Evolutionary conservation across 2,888 invertebrate genomes (phyloP).

Genomic region (Acanthopleura granulata): DNA sequence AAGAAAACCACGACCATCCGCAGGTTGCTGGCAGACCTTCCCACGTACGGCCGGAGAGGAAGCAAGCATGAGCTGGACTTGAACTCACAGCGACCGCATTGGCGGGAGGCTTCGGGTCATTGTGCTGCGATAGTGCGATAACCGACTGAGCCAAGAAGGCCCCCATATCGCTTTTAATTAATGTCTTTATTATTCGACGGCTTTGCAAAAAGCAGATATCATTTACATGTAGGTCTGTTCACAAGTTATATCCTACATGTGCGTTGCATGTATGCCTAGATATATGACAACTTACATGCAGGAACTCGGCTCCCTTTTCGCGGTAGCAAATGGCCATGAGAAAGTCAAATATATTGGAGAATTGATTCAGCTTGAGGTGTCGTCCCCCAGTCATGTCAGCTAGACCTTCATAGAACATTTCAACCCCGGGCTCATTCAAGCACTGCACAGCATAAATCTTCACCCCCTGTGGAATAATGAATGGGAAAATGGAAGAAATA

Average conservation of each 20-base stretch:
- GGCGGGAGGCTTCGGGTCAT: too few species aligned
- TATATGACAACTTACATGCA: constrained; percentile 35
- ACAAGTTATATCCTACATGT: too few species aligned
- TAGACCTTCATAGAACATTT: constrained; percentile 43
- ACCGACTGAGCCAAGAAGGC: too few species aligned
- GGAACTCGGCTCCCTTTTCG: constrained; percentile 51
- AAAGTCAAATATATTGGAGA: constrained; percentile 48
- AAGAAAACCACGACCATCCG: too few species aligned
- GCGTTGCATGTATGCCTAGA: neutral
- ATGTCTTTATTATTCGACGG: too few species aligned
- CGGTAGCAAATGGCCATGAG: constrained; percentile 59
- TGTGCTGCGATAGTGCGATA: too few species aligned
- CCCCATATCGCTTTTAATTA: too few species aligned
- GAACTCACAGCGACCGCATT: too few species aligned
- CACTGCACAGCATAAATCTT: constrained; percentile 48
- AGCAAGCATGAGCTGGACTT: too few species aligned
- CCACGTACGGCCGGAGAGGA: too few species aligned
- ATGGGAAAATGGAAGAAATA: neutral
- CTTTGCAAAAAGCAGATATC: too few species aligned
- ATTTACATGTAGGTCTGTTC: neutral
- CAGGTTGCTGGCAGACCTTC: too few species aligned
- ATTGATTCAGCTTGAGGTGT: constrained; percentile 46
- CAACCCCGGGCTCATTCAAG: constrained; percentile 22
- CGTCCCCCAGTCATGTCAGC: constrained; percentile 45
- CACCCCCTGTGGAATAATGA: constrained; percentile 41